These are phyloP conservation scores for Clinocottus analis DNA, from an alignment of 2,113 vertebrate species.

Conservation along the genomic window DNA sequence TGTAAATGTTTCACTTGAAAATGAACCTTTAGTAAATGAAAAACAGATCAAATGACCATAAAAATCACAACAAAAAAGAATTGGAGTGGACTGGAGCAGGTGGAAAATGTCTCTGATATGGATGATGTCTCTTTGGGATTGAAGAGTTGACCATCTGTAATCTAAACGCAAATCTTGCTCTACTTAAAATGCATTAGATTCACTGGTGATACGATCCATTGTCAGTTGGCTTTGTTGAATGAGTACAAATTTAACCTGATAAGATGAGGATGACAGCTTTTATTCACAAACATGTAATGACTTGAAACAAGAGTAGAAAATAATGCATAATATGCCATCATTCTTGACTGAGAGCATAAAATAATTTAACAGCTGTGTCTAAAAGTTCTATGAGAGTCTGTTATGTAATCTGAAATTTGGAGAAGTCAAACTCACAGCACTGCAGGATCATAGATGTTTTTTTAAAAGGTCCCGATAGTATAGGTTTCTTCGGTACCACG, in stretches of 20 bases:
- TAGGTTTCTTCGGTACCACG: slow-evolving; percentile 4
- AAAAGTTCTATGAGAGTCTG: neutral
- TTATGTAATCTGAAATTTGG: slow-evolving; percentile 16
- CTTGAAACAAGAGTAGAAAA: neutral
- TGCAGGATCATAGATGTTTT: neutral
- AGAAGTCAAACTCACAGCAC: slow-evolving; percentile 4
- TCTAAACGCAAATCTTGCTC: neutral
- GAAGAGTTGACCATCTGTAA: neutral
- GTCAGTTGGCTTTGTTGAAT: neutral
- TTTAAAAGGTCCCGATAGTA: slow-evolving; percentile 13
- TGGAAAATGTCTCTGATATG: slow-evolving; percentile 43
- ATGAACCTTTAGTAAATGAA: neutral
- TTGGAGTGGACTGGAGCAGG: slow-evolving; percentile 26
- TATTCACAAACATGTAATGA: neutral
- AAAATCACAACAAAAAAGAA: neutral
- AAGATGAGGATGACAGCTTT: neutral
- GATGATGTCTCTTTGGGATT: slow-evolving; percentile 16
- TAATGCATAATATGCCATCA: neutral
- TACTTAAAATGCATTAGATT: neutral
- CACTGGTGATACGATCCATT: neutral
- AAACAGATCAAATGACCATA: neutral
- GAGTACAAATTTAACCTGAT: neutral
- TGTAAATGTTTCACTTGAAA: neutral
- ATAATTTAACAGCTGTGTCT: neutral
- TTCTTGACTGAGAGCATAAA: neutral